Percentiles rank a stretch among this genome's conserved stretches.
Conservation (phyloP, 1,140 invertebrate species). For the Drosophila parvula region DNA sequence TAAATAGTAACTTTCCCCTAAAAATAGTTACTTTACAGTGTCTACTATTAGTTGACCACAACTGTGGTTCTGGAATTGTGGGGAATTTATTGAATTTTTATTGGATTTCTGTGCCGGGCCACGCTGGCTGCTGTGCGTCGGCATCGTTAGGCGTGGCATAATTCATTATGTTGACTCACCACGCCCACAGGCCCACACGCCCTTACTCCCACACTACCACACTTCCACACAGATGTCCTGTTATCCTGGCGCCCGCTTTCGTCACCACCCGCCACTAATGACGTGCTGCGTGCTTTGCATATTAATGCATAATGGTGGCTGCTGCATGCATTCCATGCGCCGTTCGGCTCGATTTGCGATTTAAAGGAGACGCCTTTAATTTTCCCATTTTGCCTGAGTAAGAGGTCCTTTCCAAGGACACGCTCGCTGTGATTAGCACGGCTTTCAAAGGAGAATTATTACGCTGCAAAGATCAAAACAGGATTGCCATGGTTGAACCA, state of each 20-base stretch:
- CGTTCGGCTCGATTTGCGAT: conserved; percentile 67
- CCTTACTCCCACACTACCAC: neutral
- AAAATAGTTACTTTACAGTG: neutral
- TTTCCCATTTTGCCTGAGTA: too few relatives aligned
- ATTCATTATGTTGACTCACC: conserved; percentile 78
- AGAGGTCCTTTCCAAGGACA: conserved; percentile 9
- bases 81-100: conserved; percentile 82
- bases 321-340: conserved; percentile 63
- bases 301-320: conserved; percentile 55
- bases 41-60: conserved; percentile 11
- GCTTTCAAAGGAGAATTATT: conserved; percentile 38
- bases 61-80: conserved; percentile 50
- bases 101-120: conserved; percentile 71
- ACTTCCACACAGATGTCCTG: neutral
- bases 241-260: conserved; percentile 15
- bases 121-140: conserved; percentile 66
- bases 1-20: neutral
- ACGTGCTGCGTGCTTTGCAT: conserved; percentile 72
- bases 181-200: neutral
- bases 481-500: neutral
- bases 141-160: conserved; percentile 78
- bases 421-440: conserved; percentile 20
- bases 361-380: conserved; percentile 56
- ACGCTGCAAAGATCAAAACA: conserved; percentile 67
- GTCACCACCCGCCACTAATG: conserved; percentile 32